Evolutionary conservation across 2,888 invertebrate species (phyloP), one percentile per base, ranked within the genome.

Genomic region (Drosophila setosimentum): DNA sequence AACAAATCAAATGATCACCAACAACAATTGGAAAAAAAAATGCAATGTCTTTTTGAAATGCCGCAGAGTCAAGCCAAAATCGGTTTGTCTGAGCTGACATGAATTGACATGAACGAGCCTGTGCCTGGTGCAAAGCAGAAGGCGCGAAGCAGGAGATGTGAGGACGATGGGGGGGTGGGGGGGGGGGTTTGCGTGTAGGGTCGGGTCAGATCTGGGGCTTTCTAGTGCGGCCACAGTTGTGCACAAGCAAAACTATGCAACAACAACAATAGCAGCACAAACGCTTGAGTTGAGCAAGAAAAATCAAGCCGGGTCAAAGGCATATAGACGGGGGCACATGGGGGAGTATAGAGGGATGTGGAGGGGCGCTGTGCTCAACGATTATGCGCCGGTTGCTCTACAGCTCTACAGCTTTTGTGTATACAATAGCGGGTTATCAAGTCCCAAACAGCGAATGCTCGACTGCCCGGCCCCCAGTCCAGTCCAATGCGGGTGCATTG

Each of bases 351-450:
- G 45, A 30, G 58, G 48, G 16, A 11, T 7, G 7, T 21, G 13
- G 27, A 8, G 18, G 0, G 29, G 21, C 27, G 4, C 49, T 64
- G 42, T 29, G 16, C 16, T 33, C 67, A 81, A 86, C 91, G 85
- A 87, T 90, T 87, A 89, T 90, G 90, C 87, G 87, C 72, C 80
- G 79, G 73, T 75, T 79, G 71, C 73, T 71, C 72, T 64, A 68
- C 66, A 72, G 64, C 78, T 68, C n/a, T 13, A 33, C 33, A 70
- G 64, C 82, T 68, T 73, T 82, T 80, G 74, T 80, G 87, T 88
- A 80, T 78, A 91, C 91, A 88, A 88, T 91, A 83, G 91, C 82
- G 79, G 90, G 87, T 86, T 88, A 88, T 88, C 91, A 88, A 90
- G 90, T 72, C 81, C 76, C 87, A 83, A 87, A 81, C 87, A 83